A percentile compares a stretch with the other conserved stretches of the same genome.
Evolutionary conservation across 1,140 invertebrate species (phyloP).

Genomic region (Bombyx mandarina): DNA sequence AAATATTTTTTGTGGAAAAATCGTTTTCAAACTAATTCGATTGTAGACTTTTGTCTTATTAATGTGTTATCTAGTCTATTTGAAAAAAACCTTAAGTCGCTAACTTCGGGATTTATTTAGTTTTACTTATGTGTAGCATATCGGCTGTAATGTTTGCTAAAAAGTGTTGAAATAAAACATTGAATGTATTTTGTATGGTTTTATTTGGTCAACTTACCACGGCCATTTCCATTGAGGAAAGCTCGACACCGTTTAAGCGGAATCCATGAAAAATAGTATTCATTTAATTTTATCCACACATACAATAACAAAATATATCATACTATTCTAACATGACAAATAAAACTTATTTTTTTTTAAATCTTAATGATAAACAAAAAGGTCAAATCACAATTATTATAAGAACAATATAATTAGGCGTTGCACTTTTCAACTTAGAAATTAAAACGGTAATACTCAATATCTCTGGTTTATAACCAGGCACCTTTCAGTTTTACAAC

Average conservation of each 20-base stretch:
- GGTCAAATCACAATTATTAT: not conserved
- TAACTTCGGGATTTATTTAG: too few species aligned
- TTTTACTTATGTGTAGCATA: too few species aligned
- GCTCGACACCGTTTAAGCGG: conserved; percentile 51
- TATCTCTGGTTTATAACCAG: too few species aligned
- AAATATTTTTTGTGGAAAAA: too few species aligned
- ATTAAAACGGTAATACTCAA: too few species aligned
- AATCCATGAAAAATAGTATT: conserved; percentile 67
- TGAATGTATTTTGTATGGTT: conserved; percentile 26
- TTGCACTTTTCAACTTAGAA: too few species aligned
- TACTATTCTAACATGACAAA: conserved; percentile 8
- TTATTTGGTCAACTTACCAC: conserved; percentile 64
- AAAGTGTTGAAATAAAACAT: conserved; percentile 39
- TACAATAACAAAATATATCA: conserved; percentile 17
- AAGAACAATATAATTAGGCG: too few species aligned
- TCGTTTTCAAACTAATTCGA: too few species aligned
- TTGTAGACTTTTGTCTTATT: too few species aligned
- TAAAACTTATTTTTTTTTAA: conserved; percentile 3
- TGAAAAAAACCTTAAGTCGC: too few species aligned
- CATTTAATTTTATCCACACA: conserved; percentile 50
- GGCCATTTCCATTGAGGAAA: conserved; percentile 55
- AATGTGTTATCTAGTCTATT: too few species aligned
- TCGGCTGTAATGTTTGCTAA: not conserved
- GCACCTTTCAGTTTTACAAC: too few species aligned
- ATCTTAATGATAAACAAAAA: not conserved